Evolutionary conservation across 2,113 vertebrate species (phyloP), one percentile per base, ranked within the genome.

Genomic region (Periophthalmus modestus): DNA sequence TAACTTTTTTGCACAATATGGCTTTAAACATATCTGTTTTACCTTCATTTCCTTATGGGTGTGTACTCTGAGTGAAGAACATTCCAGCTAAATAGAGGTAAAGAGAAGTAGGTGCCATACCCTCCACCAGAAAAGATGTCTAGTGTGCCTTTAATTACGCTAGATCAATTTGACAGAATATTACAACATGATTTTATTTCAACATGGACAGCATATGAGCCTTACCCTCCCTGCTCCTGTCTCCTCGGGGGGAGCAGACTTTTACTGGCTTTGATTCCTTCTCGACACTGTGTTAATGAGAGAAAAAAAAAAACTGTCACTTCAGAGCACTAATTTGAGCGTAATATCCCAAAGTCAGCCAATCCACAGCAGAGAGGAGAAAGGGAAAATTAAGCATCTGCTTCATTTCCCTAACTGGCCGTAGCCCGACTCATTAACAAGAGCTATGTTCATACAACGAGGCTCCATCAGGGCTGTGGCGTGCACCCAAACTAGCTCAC

Each of bases 351-450:
- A 89, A 87, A 88, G 88, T 87, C 86, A 91, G 84, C 82, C 82
- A 88, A 90, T 85, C 68, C 87, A 84, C 86, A 0, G 67, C 71
- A 74, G 85, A 87, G 70, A 83, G 82, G 81, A 88, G 82, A 86
- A 80, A 87, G 66, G 79, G 77, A 87, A 89, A 89, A 90, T 89
- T 85, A 92, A 86, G 85, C 89, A 91, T 88, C 89, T 90, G 89
- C 78, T 83, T 89, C 76, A 89, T 87, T 86, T 89, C 87, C 88
- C 88, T 85, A 85, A 92, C 79, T 89, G 85, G 78, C 89, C 55
- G 14, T 83, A 86, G 86, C 74, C 77, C 75, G 75, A 74, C 87
- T 89, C 86, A 89, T 91, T 91, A 89, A 82, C 84, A 72, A 85
- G 78, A 90, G 77, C 85, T 83, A 72, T 73, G 78, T 77, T 83